These are phyloP conservation scores for Oxyruncus cristatus DNA, from an alignment of 2,113 vertebrate genomes.

Conservation along the genomic window DNA sequence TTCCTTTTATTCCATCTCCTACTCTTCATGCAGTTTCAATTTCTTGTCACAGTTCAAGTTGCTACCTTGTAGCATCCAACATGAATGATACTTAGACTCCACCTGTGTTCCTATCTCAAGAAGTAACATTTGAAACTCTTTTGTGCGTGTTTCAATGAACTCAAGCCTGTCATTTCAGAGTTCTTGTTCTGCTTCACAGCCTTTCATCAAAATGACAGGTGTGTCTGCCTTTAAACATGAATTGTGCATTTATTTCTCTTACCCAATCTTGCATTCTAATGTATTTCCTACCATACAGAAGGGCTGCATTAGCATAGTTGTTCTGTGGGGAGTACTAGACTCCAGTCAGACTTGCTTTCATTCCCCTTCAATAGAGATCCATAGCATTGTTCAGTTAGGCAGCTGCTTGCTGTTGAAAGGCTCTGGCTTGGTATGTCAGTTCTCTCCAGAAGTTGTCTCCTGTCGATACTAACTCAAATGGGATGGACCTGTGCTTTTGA, in stretches of 20 bases:
- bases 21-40: background rate
- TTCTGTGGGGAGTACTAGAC: background rate
- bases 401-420: background rate
- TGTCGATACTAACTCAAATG: background rate
- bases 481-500: background rate
- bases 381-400: background rate
- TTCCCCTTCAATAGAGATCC: slow-evolving; percentile 39
- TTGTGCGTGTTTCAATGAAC: background rate
- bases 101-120: background rate
- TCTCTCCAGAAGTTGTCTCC: background rate
- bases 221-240: background rate
- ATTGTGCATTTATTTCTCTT: background rate
- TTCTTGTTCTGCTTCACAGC: background rate
- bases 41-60: background rate
- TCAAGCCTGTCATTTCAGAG: background rate
- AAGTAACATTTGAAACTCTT: background rate
- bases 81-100: background rate
- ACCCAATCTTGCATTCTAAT: background rate
- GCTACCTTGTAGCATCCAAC: background rate
- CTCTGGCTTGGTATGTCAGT: background rate
- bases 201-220: background rate
- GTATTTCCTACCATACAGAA: background rate
- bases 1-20: background rate
- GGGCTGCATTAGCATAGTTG: slow-evolving; percentile 7
- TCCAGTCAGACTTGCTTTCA: slow-evolving; percentile 1